These are phyloP conservation scores for Periparus ater DNA, from an alignment of 2,797 vertebrate genomes.

Conservation along the genomic window DNA sequence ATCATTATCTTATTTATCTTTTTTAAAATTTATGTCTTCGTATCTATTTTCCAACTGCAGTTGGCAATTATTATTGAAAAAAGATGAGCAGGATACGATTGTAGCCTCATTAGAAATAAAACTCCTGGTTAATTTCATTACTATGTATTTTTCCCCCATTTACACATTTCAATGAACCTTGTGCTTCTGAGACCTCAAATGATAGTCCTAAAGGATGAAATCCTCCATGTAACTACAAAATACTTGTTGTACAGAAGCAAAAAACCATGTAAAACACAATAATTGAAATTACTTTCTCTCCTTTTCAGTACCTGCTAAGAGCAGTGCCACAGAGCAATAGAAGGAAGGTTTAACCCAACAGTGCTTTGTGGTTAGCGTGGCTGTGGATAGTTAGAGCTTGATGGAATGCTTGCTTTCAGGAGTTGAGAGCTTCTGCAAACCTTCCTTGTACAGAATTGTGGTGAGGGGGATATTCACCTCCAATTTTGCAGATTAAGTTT, in stretches of 20 bases:
- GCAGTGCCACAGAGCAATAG: background rate
- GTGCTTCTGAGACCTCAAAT: background rate
- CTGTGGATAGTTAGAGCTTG: background rate
- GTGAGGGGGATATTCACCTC: background rate
- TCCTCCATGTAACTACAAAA: background rate
- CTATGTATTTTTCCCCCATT: background rate
- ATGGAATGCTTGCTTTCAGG: background rate
- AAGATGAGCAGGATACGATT: background rate
- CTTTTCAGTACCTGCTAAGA: background rate
- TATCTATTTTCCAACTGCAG: background rate
- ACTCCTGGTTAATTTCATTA: background rate
- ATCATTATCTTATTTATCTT: background rate
- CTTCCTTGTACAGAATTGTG: background rate
- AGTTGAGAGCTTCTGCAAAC: background rate
- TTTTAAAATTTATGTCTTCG: background rate
- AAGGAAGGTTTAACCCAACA: background rate
- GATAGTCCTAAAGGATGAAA: background rate
- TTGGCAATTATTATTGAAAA: background rate
- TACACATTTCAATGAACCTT: background rate
- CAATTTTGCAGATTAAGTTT: background rate
- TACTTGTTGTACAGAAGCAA: background rate
- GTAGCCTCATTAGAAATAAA: background rate
- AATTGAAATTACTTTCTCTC: background rate
- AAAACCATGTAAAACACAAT: background rate
- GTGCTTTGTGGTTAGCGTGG: background rate